Percentiles rank a stretch among this genome's conserved stretches.
Evolutionary conservation across 2,113 vertebrate species (phyloP).

Genomic region (Rhinolophus ferrumequinum): DNA sequence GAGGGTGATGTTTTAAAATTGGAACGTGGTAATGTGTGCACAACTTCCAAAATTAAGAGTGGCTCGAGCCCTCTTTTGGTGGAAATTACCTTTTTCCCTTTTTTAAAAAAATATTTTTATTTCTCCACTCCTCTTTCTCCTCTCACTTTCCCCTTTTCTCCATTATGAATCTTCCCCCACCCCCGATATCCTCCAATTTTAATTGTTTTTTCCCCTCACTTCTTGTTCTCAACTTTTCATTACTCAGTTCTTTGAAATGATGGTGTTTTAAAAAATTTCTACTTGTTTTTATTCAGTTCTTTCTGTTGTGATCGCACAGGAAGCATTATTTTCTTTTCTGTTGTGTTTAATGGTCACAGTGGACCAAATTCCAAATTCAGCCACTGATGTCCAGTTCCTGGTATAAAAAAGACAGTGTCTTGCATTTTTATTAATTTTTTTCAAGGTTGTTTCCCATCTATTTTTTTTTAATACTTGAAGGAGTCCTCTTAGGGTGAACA

Average conservation of each 20-base stretch:
- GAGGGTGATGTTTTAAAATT: neutral
- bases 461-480: neutral
- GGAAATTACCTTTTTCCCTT: neutral
- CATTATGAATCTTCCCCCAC: rapidly evolving
- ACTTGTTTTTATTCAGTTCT: neutral
- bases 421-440: neutral
- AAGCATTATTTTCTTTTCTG: neutral
- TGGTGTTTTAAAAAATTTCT: neutral
- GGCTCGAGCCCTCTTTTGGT: neutral
- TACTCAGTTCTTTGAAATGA: neutral
- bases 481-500: neutral
- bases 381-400: neutral
- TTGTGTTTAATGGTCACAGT: neutral
- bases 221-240: neutral
- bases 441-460: neutral
- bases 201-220: neutral
- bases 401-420: neutral
- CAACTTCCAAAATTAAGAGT: neutral
- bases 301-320: neutral
- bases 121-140: neutral
- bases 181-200: neutral
- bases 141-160: neutral
- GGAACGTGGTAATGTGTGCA: neutral
- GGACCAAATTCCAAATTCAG: neutral
- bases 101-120: neutral